Evolutionary conservation across 2,888 invertebrate species (phyloP).

Genomic region (Dasypogon diadema): DNA sequence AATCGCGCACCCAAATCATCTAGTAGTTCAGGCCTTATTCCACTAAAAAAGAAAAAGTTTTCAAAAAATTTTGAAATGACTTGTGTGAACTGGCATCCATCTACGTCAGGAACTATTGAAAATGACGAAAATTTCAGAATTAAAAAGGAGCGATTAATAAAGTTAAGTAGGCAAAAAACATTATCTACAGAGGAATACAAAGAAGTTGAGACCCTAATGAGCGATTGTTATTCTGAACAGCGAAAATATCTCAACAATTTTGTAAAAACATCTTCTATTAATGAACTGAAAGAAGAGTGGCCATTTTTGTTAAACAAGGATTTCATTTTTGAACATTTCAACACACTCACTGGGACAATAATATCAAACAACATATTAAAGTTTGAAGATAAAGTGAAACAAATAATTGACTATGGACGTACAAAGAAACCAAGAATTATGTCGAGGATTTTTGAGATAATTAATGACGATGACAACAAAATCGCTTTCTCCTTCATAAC

Average conservation of each 20-base stretch:
- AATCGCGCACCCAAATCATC: conserved; percentile 8
- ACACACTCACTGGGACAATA: background rate
- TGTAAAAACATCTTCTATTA: background rate
- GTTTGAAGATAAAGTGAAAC: background rate
- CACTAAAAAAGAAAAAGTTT: conserved; percentile 3
- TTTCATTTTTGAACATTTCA: background rate
- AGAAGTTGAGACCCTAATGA: background rate
- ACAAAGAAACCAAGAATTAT: conserved; percentile 2
- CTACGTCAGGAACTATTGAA: background rate
- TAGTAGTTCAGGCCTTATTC: background rate
- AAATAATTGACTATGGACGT: background rate
- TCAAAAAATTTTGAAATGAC: conserved; percentile 26
- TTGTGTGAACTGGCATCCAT: conserved; percentile 25
- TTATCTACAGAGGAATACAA: background rate
- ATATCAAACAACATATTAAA: background rate
- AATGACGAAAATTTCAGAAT: background rate
- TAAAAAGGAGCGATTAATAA: background rate
- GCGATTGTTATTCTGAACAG: background rate
- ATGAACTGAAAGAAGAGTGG: background rate
- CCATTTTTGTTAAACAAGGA: background rate
- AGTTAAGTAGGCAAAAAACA: background rate
- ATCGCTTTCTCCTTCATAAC: background rate
- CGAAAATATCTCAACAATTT: background rate
- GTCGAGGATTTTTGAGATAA: background rate
- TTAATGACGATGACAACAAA: background rate